Evolutionary conservation across 1,140 invertebrate species (phyloP).

Genomic region (Harpegnathos saltator): DNA sequence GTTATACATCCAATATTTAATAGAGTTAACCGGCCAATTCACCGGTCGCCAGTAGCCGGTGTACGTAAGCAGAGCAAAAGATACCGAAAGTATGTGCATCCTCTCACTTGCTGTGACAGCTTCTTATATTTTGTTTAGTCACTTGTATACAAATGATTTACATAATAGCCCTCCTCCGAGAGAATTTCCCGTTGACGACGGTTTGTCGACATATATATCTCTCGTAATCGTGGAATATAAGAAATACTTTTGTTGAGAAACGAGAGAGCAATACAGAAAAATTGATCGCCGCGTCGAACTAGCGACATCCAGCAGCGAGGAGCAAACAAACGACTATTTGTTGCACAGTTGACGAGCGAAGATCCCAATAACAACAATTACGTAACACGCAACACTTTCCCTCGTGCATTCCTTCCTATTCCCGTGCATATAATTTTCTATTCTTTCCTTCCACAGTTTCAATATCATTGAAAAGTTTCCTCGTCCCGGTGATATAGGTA

Average conservation of each 20-base stretch:
- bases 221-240: no score
- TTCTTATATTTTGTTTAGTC: not conserved
- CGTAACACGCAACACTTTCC: no score
- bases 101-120: not conserved
- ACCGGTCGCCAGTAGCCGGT: constrained; percentile 60
- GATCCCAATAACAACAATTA: not conserved
- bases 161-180: not conserved
- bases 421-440: no score
- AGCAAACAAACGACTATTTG: no score
- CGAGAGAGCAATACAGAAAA: not conserved
- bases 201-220: no score
- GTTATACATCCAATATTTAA: constrained; percentile 54
- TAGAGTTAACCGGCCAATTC: constrained; percentile 33
- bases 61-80: constrained; percentile 41
- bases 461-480: no score
- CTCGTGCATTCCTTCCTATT: no score
- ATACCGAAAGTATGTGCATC: constrained; percentile 58
- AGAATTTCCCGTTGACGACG: not conserved
- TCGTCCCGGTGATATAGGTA: no score
- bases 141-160: not conserved
- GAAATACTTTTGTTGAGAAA: not conserved
- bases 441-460: no score
- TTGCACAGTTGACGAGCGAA: not conserved
- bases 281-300: not conserved
- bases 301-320: no score